Conservation (phyloP, 2,113 vertebrate genomes). For the Microtus ochrogaster region DNA sequence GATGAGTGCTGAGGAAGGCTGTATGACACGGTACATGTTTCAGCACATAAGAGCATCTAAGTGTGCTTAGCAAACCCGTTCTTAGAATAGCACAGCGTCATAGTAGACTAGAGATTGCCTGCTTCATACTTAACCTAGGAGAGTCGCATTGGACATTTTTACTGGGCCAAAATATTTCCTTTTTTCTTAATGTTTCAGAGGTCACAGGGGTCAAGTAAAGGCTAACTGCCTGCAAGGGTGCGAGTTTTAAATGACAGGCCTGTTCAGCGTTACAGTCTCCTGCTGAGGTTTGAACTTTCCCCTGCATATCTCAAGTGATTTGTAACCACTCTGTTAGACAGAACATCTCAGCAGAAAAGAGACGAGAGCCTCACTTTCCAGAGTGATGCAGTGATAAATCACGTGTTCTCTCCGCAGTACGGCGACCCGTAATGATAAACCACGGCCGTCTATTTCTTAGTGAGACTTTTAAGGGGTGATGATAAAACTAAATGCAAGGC, state of each 20-base stretch:
- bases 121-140: background rate
- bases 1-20: background rate
- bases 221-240: background rate
- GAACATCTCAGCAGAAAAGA: background rate
- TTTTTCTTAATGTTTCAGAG: background rate
- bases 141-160: background rate
- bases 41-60: background rate
- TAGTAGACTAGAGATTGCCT: background rate
- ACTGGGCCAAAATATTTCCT: conserved; percentile 20
- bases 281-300: background rate
- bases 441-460: background rate
- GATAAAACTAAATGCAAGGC: conserved; percentile 29
- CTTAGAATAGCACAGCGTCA: background rate
- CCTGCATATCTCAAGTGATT: conserved; percentile 9
- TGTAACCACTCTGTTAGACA: background rate
- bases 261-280: background rate
- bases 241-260: background rate
- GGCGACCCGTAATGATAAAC: background rate
- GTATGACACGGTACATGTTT: background rate
- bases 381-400: background rate
- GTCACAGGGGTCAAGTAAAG: background rate
- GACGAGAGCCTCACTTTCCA: background rate
- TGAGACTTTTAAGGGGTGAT: conserved; percentile 19
- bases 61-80: background rate
- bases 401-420: background rate